Evolutionary conservation across 1,140 invertebrate species (phyloP), one percentile per base, ranked within the genome.

Genomic region (Spodoptera litura): DNA sequence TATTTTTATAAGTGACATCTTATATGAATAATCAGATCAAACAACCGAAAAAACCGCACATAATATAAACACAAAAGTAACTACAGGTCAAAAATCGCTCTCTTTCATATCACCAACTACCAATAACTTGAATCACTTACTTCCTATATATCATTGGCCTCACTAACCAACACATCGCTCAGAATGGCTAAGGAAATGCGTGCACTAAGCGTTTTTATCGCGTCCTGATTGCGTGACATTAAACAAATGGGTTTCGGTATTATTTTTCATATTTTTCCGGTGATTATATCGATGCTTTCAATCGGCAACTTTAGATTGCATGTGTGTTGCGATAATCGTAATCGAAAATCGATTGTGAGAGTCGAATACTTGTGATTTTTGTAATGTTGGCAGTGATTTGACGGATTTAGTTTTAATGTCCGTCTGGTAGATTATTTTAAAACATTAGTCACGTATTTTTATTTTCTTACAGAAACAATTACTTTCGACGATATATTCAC

Each of bases 161-260:
- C 13, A 71, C 38, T 8, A 25, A 55, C 71, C 71, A 73, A 8
- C 71, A 49, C 52, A 73, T 73, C 62, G 61, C 25, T 55, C 59
- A 73, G 78, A 83, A 71, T 83, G 80, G 51, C 61, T 51, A 70
- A 78, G 81, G 80, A 83, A 85, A 82, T 75, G 72, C 72, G 55
- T 58, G 31, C 79, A 81, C 79, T 81, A 74, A 81, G 59, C 70
- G 73, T 73, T 82, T 80, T 77, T 81, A 83, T 87, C 74, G 71
- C 81, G 27, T 27, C 51, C 73, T 73, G 56, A 84, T 86, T 75
- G 79, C 56, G 61, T 53, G 75, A 78, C 77, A 84, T 84, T 82
- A 72, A 51, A 74, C 80, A 79, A 81, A 86, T 82, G 73, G 68
- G 4, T 80, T 44, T 83, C 81, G 70, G 35, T 78, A 51, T 78